Evolutionary conservation across 2,888 invertebrate species (phyloP), one percentile per base, ranked within the genome.

Genomic region (Agapostemon virescens): DNA sequence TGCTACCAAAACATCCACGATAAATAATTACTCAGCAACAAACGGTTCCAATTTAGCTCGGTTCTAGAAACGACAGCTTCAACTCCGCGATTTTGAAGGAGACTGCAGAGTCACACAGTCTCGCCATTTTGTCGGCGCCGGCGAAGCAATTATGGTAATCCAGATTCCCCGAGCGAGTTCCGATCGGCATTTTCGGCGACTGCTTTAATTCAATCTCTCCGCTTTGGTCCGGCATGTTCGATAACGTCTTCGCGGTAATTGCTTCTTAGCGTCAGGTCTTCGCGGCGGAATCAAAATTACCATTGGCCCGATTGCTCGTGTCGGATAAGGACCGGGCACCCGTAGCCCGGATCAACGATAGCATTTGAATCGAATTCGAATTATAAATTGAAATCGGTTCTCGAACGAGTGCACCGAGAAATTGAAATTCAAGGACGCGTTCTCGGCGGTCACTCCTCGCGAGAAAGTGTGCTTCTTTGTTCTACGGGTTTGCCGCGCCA

Each of bases 71-170:
- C 52, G 64, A 78, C 78, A 66, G 66, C 30, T 52, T 15, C 7
- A 23, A 33, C 45, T 70, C 70, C 67, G 40, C 58, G 80, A 63
- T 38, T 40, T 17, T 36, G 49, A 38, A 23, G 45, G 58, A 13
- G 7, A 20, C 42, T 40, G 33, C 5, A 33, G 33, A 33, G 49
- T n/a, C 49, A n/a, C n/a, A n/a, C 49, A 49, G 11, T 26, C 15
- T 42, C 15, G 15, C 4, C 13, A 33, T 58, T 38, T 61, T 1
- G 6, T 45, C 40, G 68, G 49, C 69, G 71, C 55, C 81, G 64
- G 68, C 58, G 74, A 81, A 63, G 74, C 71, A 68, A 81, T 81
- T 81, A 81, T 81, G 81, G 69, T 81, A 81, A 81, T 81, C 64
- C 23, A 55, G 68, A 72, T 72, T 68, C 45, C 52, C 63, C 63